These are phyloP conservation scores for Rhincodon typus DNA, from an alignment of 2,797 vertebrate species.

Conservation along the genomic window DNA sequence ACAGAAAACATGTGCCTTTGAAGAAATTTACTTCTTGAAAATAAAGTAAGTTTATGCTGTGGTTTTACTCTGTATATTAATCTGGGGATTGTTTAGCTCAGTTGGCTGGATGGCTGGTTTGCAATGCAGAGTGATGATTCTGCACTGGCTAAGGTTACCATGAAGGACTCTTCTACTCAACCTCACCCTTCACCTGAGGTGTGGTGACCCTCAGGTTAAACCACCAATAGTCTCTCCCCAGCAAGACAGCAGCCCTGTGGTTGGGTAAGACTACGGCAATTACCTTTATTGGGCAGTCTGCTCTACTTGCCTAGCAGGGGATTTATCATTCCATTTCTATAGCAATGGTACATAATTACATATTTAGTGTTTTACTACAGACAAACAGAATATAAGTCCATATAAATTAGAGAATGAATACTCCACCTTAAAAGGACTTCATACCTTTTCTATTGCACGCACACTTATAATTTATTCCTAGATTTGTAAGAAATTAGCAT, in stretches of 20 bases:
- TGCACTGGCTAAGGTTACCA: no score
- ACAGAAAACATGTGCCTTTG: background rate
- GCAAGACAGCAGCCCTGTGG: no score
- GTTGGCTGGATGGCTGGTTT: no score
- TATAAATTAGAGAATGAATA: background rate
- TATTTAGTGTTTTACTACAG: background rate
- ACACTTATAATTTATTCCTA: background rate
- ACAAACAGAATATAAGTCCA: background rate
- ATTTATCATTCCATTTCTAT: background rate
- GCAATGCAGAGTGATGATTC: no score
- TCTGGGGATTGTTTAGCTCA: no score
- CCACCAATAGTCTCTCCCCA: no score
- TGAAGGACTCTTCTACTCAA: no score
- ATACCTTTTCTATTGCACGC: background rate
- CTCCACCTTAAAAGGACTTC: background rate
- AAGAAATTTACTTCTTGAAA: background rate
- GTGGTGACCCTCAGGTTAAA: no score
- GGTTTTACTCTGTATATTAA: background rate
- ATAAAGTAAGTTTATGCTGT: background rate
- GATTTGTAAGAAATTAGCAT: background rate
- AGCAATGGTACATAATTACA: background rate
- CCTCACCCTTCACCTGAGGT: no score
- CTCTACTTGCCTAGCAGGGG: background rate
- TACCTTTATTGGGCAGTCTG: background rate
- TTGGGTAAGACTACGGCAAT: no score